Base-by-base conservation (phyloP, 92 coral and sea anemone species). In the Porites rus region DNA sequence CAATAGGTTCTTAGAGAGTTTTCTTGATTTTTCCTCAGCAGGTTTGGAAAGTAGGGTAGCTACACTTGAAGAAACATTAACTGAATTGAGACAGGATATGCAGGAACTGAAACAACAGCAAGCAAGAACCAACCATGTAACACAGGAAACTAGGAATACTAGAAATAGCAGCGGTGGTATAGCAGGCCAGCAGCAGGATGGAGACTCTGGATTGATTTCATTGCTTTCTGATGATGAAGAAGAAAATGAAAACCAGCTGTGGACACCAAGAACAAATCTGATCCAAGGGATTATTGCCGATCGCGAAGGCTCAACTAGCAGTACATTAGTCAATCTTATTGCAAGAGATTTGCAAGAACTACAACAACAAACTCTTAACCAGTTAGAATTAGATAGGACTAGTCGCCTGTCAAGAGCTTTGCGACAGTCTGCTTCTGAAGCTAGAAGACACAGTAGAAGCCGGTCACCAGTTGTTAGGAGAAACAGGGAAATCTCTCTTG, bases 151-250 rank as follows among this genome's bases (percentile, higher is more conserved):
- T 43, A 19, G 78, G 10, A 53, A 1, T 67, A 7, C 17, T 51
- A 52, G 63, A 46, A 20, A 19, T 51, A n/a, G 63, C 12, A 22
- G 43, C 12, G 0, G 51, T 21, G 62, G 3, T 10, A 51, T 61
- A 50, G 50, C 38, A 11, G n/a, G 46, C 46, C 46, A 22, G 24
- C 81, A 60, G 2, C 54, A 1, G 12, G 69, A 59, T 61, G 69
- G 72, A 10, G 72, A 79, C 65, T 52, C 84, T 10, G 84, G 72
- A 20, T 20, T 79, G 7, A 79, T 79, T 20, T 79, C 84, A 2
- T 10, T 79, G 59, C 62, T 79, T 18, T 79, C 84, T 14, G 65
- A 67, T 21, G 75, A 66, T 17, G 84, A 79, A 54, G 84, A 79
- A 21, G 84, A 77, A 18, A 53, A 20, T 19, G 61, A 52, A 10